Conservation (phyloP, 2,113 vertebrate species). For the Lophius piscatorius region DNA sequence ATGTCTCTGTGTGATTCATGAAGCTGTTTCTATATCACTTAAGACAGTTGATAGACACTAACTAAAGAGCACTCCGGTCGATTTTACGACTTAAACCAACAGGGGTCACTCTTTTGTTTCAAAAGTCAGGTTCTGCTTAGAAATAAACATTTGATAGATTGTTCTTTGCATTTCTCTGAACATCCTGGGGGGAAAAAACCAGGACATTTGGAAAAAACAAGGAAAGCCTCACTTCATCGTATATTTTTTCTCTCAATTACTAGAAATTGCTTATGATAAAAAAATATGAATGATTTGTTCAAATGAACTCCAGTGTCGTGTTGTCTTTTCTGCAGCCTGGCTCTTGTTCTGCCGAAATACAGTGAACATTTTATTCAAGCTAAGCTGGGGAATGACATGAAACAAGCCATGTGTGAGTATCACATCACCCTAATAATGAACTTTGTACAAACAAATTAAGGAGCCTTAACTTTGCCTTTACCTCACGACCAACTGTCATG, state of each 20-base stretch:
- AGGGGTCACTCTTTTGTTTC: constrained; percentile 58
- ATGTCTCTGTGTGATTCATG: not conserved
- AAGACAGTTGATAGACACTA: not conserved
- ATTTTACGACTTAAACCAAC: constrained; percentile 40
- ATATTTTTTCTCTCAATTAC: not conserved
- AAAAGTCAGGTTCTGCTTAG: constrained; percentile 16
- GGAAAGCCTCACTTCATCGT: not conserved
- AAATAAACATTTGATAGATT: not conserved
- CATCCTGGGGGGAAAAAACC: not conserved
- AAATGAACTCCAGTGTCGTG: not conserved
- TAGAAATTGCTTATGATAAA: not conserved
- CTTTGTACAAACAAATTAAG: constrained; percentile 6
- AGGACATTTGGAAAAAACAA: not conserved
- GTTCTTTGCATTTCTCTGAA: not conserved
- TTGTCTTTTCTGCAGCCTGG: constrained; percentile 85
- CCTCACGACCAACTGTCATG: constrained; percentile 21
- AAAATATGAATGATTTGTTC: not conserved
- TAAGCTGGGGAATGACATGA: constrained; percentile 89
- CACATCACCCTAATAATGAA: not conserved
- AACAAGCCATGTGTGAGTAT: constrained; percentile 94
- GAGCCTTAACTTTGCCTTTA: not conserved
- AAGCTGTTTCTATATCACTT: not conserved
- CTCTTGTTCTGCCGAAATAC: constrained; percentile 95
- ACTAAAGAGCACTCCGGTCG: constrained; percentile 7
- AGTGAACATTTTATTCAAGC: constrained; percentile 98